Evolutionary conservation across 2,888 invertebrate species (phyloP).

Genomic region (Stenotaenia linearis): DNA sequence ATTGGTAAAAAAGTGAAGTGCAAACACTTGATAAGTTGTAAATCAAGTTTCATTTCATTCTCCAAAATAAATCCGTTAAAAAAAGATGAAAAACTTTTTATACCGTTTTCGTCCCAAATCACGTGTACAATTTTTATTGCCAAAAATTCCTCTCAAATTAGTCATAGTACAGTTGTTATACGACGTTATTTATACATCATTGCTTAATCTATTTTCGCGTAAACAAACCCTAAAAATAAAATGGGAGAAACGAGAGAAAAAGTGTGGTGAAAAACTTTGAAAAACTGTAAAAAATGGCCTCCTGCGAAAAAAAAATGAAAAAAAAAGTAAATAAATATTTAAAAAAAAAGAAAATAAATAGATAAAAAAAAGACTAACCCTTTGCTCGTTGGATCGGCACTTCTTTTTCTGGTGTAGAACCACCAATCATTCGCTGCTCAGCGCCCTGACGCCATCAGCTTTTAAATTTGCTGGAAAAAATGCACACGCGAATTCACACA

Average conservation of each 20-base stretch:
- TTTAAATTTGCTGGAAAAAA: constrained; percentile 34
- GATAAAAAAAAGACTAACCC: neutral
- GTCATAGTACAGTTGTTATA: constrained; percentile 1
- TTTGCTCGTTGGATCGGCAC: constrained; percentile 13
- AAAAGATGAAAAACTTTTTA: neutral
- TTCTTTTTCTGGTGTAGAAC: constrained; percentile 15
- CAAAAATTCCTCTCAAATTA: neutral
- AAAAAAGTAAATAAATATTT: neutral
- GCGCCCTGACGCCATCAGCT: constrained; percentile 30
- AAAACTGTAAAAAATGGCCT: neutral
- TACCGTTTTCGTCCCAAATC: neutral
- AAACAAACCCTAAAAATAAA: constrained; percentile 2
- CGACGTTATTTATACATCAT: neutral
- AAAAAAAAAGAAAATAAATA: neutral
- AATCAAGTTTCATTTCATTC: too few species aligned
- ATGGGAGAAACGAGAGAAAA: neutral
- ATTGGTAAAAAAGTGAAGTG: too few species aligned
- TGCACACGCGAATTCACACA: constrained; percentile 34
- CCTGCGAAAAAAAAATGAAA: neutral
- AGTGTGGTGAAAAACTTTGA: neutral
- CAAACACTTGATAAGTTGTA: too few species aligned
- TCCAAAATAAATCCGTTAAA: too few species aligned
- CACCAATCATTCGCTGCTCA: constrained; percentile 14
- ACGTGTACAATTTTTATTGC: neutral
- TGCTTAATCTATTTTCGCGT: neutral